phyloP scores from a whole-genome alignment of 2,888 invertebrate genomes.

The Leptinotarsa rubiginosa region DNA sequence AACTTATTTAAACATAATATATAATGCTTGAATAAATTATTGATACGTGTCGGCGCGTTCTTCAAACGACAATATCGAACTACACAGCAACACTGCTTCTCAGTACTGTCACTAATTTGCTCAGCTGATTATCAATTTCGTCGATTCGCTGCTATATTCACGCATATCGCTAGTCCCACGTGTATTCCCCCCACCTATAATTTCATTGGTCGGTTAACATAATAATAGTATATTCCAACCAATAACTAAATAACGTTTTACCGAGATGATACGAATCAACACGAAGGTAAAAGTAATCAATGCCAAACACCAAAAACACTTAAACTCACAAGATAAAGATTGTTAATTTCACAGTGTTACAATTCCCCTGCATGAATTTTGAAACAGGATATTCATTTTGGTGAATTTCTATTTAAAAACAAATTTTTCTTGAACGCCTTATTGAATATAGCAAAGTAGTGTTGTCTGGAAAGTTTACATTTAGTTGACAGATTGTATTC shows the following conservation, averaged over 20 bases:
- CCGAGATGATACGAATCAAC: conserved; percentile 9
- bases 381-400: no score
- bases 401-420: no score
- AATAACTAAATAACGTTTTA: neutral
- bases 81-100: conserved; percentile 48
- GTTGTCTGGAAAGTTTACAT: no score
- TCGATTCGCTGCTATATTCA: conserved; percentile 46
- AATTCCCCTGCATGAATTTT: no score
- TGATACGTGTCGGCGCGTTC: conserved; percentile 43
- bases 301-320: no score
- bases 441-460: no score
- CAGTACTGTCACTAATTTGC: conserved; percentile 49
- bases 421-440: no score
- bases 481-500: no score
- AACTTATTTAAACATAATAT: conserved; percentile 32
- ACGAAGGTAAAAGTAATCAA: neutral
- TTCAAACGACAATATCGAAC: conserved; percentile 30
- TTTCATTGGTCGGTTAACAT: neutral
- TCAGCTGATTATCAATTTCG: conserved; percentile 51
- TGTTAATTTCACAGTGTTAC: no score
- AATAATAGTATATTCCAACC: neutral
- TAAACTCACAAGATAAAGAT: neutral
- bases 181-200: conserved; percentile 1
- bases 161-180: conserved; percentile 25
- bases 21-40: conserved; percentile 33